phyloP scores from a whole-genome alignment of 2,797 vertebrate species.

The Pterois miles region DNA sequence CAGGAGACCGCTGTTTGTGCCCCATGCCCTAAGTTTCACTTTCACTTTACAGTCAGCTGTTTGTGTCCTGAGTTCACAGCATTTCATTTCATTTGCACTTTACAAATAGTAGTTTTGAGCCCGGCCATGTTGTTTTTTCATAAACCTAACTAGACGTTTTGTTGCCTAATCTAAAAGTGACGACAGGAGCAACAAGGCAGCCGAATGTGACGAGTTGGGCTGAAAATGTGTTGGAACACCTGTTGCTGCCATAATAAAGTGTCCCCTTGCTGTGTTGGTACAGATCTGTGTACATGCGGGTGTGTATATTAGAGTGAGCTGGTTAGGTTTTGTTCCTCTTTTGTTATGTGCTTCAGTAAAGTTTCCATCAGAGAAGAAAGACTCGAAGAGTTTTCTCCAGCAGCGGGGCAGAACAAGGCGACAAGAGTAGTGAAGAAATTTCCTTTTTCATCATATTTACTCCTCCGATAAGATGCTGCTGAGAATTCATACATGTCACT shows the following conservation, averaged over 20 bases:
- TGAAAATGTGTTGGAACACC: constrained; percentile 7
- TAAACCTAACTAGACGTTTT: too few relatives aligned
- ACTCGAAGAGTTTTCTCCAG: not conserved
- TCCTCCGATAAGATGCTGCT: constrained; percentile 17
- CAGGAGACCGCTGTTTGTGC: too few relatives aligned
- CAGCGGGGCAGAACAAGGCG: constrained; percentile 8
- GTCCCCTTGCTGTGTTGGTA: not conserved
- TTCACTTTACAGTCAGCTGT: too few relatives aligned
- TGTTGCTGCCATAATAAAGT: constrained; percentile 13
- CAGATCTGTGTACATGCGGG: not conserved
- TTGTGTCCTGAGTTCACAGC: too few relatives aligned
- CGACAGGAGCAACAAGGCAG: too few relatives aligned
- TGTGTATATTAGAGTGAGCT: constrained; percentile 1
- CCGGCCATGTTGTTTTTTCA: too few relatives aligned
- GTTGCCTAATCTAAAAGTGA: too few relatives aligned
- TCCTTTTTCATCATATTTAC: constrained; percentile 25
- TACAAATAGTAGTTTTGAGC: too few relatives aligned
- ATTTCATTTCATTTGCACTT: too few relatives aligned
- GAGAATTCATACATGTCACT: constrained; percentile 15
- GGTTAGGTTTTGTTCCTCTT: constrained; percentile 10
- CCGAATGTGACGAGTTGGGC: too few relatives aligned
- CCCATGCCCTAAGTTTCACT: too few relatives aligned
- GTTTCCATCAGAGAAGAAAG: constrained; percentile 10
- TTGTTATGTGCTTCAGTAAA: constrained; percentile 2
- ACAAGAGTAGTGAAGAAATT: not conserved